Conservation (phyloP, 2,888 invertebrate species). For the Xylota segnis region DNA sequence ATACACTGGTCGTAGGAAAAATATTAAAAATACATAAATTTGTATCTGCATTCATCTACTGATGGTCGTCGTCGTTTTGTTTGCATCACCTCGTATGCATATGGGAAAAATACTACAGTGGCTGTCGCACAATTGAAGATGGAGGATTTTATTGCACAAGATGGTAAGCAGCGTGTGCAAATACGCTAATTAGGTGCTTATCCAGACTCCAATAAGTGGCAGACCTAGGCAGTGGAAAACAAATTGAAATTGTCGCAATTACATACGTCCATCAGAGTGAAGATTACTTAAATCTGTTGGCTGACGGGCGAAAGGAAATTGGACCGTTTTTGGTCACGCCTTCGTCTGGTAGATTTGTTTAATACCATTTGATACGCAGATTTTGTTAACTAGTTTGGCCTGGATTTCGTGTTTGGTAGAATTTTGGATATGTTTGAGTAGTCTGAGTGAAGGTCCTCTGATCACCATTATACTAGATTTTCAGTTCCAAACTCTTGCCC, state of each 20-base stretch:
- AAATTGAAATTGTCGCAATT: slow-evolving; percentile 28
- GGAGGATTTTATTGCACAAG: slow-evolving; percentile 40
- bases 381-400: too few relatives aligned
- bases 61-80: not conserved
- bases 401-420: too few relatives aligned
- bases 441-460: too few relatives aligned
- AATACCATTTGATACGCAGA: too few relatives aligned
- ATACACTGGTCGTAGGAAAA: not conserved
- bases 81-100: slow-evolving; percentile 39
- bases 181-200: slow-evolving; percentile 10
- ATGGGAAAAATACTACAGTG: slow-evolving; percentile 35
- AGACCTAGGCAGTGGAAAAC: not conserved
- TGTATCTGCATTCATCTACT: slow-evolving; percentile 45
- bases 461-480: too few relatives aligned
- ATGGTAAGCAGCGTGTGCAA: slow-evolving; percentile 13
- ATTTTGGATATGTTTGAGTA: too few relatives aligned
- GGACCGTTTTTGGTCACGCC: not conserved
- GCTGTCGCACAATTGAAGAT: slow-evolving; percentile 33
- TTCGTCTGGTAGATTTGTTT: not conserved
- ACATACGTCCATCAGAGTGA: not conserved
- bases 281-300: not conserved
- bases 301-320: not conserved
- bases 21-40: slow-evolving; percentile 57
- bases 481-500: too few relatives aligned
- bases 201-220: slow-evolving; percentile 25